Base-by-base conservation (phyloP, 1,140 invertebrate species). In the Wasmannia auropunctata region DNA sequence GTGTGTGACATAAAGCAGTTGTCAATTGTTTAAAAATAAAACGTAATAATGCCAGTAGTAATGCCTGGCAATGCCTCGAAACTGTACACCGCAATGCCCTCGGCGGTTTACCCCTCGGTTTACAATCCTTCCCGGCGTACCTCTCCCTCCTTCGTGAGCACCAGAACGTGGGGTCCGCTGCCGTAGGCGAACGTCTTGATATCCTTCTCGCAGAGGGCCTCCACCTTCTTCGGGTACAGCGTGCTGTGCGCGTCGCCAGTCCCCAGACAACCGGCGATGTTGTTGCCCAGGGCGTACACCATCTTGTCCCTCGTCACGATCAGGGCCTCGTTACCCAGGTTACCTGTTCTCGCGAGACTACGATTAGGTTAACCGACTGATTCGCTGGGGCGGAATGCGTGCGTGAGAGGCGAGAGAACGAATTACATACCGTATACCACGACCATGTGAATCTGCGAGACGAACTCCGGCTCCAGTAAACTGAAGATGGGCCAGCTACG, bases 91-190 rank as follows among this genome's bases (percentile, higher is more conserved):
- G n/a, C n/a, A n/a, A n/a, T n/a, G n/a, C n/a, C n/a, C n/a, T n/a
- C n/a, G n/a, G n/a, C n/a, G n/a, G n/a, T n/a, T n/a, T n/a, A n/a
- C n/a, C n/a, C n/a, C n/a, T n/a, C n/a, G n/a, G n/a, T n/a, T n/a
- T n/a, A n/a, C n/a, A n/a, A n/a, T n/a, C n/a, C n/a, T 4, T 46
- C 22, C 10, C 5, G n/a, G 16, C 11, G 14, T 67, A 97, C 92
- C 86, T 96, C 95, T 75, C 97, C 97, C 88, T 92, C 95, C 85
- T 95, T 92, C 22, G 96, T 96, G 2, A 96, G 95, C 3, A 96
- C 97, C 63, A 97, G 91, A 11, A 97, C 96, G 93, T 97, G 96
- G 22, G 96, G 96, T 34, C 96, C 96, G 94, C 95, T 96, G 7
- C 97, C 97, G 95, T 67, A 67, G 6, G 96, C 95, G 92, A 97